Conservation (phyloP, 2,888 invertebrate genomes). For the Lydus trimaculatus region DNA sequence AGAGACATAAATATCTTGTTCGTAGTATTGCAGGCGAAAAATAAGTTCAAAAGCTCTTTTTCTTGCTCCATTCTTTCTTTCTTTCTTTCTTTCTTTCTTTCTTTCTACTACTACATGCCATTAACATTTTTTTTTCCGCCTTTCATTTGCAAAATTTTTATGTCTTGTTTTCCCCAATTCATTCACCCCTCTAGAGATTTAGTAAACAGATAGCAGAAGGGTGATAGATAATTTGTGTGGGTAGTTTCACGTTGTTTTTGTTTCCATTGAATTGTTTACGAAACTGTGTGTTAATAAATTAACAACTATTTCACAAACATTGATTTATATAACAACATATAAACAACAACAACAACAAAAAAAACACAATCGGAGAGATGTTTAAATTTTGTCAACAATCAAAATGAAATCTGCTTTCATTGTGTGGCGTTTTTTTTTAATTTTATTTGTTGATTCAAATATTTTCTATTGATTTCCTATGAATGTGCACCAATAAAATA, state of each 20-base stretch:
- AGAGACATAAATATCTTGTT: neutral
- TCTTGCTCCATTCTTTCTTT: neutral
- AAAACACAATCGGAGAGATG: neutral
- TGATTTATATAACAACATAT: neutral
- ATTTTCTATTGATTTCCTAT: neutral
- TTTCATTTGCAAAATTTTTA: neutral
- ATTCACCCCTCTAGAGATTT: neutral
- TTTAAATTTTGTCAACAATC: neutral
- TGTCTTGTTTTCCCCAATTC: neutral
- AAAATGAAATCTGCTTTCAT: no score
- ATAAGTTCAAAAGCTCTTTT: neutral
- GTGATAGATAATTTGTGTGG: neutral
- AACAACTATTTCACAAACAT: neutral
- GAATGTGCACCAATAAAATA: neutral
- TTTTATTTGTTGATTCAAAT: neutral
- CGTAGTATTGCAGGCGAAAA: neutral
- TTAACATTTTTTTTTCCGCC: neutral
- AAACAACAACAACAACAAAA: neutral
- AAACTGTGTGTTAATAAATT: neutral
- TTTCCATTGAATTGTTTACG: neutral
- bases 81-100: no score
- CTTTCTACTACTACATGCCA: neutral
- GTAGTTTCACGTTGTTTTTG: neutral
- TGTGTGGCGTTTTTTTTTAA: neutral
- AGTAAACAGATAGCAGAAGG: neutral